Base-by-base conservation (phyloP, 35 echinoderm and acorn worm species). In the Strongylocentrotus purpuratus region DNA sequence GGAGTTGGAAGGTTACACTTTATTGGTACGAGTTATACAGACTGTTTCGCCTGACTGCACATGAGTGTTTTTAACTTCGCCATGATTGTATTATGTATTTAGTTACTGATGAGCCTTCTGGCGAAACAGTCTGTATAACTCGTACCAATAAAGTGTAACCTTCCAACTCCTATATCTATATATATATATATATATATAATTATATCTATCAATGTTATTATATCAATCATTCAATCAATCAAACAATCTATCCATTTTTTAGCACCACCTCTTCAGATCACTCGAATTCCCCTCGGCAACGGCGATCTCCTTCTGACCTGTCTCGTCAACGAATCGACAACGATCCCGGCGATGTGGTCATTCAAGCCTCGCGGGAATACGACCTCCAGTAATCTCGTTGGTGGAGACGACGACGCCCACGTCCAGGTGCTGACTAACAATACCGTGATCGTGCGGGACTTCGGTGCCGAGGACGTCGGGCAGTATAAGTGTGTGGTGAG, bases 401-500 rank as follows among this genome's bases (percentile, higher is more conserved):
- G 87, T 7, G 87, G 87, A 10, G 87, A 31, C 25, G 87, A 88
- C 32, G 87, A 88, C 20, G 87, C 32, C 32, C 87, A 46, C 32
- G 87, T 88, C 14, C 87, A 88, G 45, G 87, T 88, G 45, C 33
- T 88, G 33, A 15, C 87, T 3, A 88, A 88, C 45, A 88, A 88
- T 88, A 33, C 87, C 45, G 31, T 88, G 9, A 88, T 88, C 31
- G 45, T 88, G 33, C 87, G 32, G 32, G 87, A 88, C 87, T 88
- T 88, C 33, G 32, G 33, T 3, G 31, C 6, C 9, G 87, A 88
- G 28, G 87, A 88, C 87, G 87, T 41, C 13, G 87, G 87, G 17
- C 32, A 14, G 15, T 88, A 88, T 46, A 88, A 2, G 2, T 88
- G 87, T 88, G 5, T 5, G 17, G 87, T 31, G 1, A 46, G 25